These are phyloP conservation scores for Prochilodus magdalenae DNA, from an alignment of 2,113 vertebrate species.

Conservation along the genomic window DNA sequence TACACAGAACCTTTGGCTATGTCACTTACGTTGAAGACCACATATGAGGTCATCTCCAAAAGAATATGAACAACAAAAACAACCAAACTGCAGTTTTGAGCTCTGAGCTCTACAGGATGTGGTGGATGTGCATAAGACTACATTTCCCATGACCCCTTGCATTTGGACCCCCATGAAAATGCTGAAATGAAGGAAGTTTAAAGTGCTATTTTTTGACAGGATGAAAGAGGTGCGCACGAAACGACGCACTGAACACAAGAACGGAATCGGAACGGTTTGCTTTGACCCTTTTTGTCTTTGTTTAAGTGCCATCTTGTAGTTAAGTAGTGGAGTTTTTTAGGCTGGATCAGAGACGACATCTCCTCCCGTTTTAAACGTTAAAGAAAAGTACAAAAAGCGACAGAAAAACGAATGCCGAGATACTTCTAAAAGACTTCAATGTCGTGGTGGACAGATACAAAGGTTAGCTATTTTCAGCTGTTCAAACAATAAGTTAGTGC, in stretches of 20 bases:
- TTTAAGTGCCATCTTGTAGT: conserved; percentile 55
- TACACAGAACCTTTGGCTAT: conserved; percentile 2
- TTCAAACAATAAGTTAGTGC: conserved; percentile 91
- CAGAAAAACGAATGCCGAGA: not conserved
- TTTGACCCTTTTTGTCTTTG: conserved; percentile 26
- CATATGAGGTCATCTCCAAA: not conserved
- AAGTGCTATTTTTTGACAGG: conserved; percentile 60
- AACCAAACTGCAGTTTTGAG: not conserved
- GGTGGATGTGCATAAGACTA: conserved; percentile 56
- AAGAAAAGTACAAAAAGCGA: conserved; percentile 32
- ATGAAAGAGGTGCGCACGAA: conserved; percentile 37
- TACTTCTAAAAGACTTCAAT: conserved; percentile 53
- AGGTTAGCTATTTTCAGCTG: conserved; percentile 74
- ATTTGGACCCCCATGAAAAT: conserved; percentile 49
- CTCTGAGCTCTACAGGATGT: not conserved
- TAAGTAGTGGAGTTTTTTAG: conserved; percentile 43
- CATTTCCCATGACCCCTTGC: conserved; percentile 54
- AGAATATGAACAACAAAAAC: not conserved
- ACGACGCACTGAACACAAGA: conserved; percentile 21
- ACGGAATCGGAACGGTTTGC: conserved; percentile 30
- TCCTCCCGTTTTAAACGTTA: conserved; percentile 18
- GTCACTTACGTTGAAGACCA: not conserved
- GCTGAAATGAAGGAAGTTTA: conserved; percentile 56
- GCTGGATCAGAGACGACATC: conserved; percentile 52
- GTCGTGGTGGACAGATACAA: conserved; percentile 70